Base-by-base conservation (phyloP, 2,888 invertebrate genomes). In the Pegoplata infirma region DNA sequence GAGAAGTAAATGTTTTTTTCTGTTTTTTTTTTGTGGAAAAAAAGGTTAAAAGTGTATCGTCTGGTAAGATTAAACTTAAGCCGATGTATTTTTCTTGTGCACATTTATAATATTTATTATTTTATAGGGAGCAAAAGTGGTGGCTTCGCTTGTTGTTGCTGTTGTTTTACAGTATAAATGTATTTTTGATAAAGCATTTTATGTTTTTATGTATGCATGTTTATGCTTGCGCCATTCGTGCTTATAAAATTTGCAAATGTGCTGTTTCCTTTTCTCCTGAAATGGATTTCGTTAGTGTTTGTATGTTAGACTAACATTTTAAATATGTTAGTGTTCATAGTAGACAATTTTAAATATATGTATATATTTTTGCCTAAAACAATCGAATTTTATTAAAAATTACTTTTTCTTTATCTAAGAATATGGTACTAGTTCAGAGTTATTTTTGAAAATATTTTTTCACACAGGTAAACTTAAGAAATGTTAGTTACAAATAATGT, bases 11-110 rank as follows among this genome's bases (percentile, higher is more conserved):
- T 53, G 23, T 49, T 49, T 12, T 49, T 21, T n/a, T 3, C 6
- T 28, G 0, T 28, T n/a, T 16, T 66, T 44, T 40, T n/a, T 53
- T n/a, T 36, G 40, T 44, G 23, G n/a, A 53, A 44, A 53, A n/a
- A n/a, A 28, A 40, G 21, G 23, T 67, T 67, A 32, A 67, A 67
- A 32, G 55, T 56, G 55, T 67, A 67, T 46, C 67, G 46, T 56
- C 32, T 67, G 67, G 16, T 56, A 56, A 56, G 56, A 55, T 56
- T 56, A 67, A 67, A n/a, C 47, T 67, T 14, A 12, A 67, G 44
- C n/a, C 67, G n/a, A n/a, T 32, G 14, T 32, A 17, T 32, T 25
- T 28, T 46, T 46, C 8, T 53, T 28, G 46, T 67, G 21, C 12
- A 32, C 46, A 46, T 67, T 56, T 46, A 28, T 56, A 56, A 67